Base-by-base conservation (phyloP, 64 coral and sea anemone genomes). In the Dendrophyllia cribrosa region DNA sequence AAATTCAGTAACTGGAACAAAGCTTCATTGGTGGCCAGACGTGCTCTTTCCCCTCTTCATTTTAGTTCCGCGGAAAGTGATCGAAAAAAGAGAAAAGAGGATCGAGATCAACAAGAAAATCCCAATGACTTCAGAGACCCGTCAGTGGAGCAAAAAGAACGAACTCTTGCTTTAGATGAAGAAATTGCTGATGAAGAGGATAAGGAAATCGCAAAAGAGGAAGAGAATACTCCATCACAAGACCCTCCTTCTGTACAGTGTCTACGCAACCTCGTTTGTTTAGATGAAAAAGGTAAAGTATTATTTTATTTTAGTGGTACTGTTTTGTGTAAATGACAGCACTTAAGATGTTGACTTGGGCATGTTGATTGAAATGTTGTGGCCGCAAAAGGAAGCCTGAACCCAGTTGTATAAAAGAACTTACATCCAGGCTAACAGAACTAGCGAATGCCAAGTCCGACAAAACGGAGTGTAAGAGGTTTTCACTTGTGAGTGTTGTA, bases 281-380 rank as follows among this genome's bases (percentile, higher is more conserved):
- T 84, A 1, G 80, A 84, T n/a, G 62, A 84, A 66, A 49, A 60
- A 67, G 19, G 80, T 84, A 84, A 84, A 68, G 26, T 82, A 60
- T 47, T 20, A 2, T 21, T 15, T 6, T 64, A 1, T 23, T 3
- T 7, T 12, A 43, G 43, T 82, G 25, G 1, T 6, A 12, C 7
- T 56, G 1, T 56, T 34, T 1, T 34, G 34, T 34, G 34, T 34
- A 16, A 17, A 59, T 59, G 55, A 58, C n/a, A n/a, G n/a, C n/a
- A 19, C 6, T 1, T 34, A 34, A 34, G 34, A 0, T 34, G 34
- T 34, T 34, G 34, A 34, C 34, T 34, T 34, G 34, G 34, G 34
- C 34, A 34, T 34, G 34, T 34, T 34, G 34, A 34, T 34, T 1
- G 34, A 0, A 34, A 34, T 34, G 34, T 34, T 34, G 34, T n/a